These are phyloP conservation scores for Odontothrips loti DNA, from an alignment of 2,888 invertebrate species.

Conservation along the genomic window DNA sequence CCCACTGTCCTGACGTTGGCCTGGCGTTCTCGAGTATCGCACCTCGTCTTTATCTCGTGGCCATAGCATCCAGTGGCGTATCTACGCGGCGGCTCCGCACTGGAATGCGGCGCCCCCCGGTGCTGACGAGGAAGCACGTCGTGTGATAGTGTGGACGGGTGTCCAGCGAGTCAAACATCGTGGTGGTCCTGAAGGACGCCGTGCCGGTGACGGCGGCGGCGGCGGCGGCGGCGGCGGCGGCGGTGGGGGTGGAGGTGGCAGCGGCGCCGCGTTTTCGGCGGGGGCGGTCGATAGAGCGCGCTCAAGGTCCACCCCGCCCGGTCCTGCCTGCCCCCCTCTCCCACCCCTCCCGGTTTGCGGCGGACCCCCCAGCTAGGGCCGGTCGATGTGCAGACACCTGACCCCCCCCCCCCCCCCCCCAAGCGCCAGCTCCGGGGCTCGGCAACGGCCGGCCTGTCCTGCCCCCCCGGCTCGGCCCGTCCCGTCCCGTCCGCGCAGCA, in stretches of 20 bases:
- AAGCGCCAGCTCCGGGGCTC: not conserved
- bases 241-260: not conserved
- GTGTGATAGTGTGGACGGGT: too few relatives aligned
- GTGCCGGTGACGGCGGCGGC: not conserved
- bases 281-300: conserved; percentile 7
- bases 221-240: not conserved
- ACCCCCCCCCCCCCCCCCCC: not conserved
- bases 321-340: not conserved
- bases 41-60: too few relatives aligned
- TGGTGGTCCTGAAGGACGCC: not conserved
- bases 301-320: conserved; percentile 8
- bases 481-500: not conserved
- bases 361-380: not conserved
- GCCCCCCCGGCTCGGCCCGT: not conserved
- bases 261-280: conserved; percentile 5
- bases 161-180: too few relatives aligned
- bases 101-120: too few relatives aligned
- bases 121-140: too few relatives aligned
- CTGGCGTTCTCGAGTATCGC: too few relatives aligned
- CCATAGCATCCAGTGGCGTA: too few relatives aligned
- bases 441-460: not conserved
- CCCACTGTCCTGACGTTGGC: too few relatives aligned
- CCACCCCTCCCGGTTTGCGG: not conserved
- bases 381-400: conserved; percentile 24
- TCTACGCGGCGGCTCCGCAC: too few relatives aligned